Evolutionary conservation across 2,113 vertebrate species (phyloP).

Genomic region (Saimiri boliviensis): DNA sequence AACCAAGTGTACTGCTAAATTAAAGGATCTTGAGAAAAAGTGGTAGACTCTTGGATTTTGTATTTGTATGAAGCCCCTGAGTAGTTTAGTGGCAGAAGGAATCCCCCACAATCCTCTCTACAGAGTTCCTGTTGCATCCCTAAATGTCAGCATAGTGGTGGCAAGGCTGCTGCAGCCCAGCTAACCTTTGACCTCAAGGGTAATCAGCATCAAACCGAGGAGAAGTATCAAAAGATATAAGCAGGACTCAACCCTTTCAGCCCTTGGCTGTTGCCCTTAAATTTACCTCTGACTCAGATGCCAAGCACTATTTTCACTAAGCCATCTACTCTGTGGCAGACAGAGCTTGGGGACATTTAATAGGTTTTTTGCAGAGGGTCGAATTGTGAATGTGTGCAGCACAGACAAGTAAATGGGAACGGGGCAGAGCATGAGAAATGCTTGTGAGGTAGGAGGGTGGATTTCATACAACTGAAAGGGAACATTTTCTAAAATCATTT

Average conservation of each 20-base stretch:
- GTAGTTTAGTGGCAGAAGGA: neutral
- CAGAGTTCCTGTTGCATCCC: neutral
- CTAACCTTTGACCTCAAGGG: neutral
- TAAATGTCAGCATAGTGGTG: neutral
- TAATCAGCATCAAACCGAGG: neutral
- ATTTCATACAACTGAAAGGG: neutral
- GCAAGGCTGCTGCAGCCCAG: accelerated
- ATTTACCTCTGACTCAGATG: neutral
- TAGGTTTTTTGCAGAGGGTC: neutral
- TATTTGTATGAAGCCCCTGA: neutral
- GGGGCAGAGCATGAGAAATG: accelerated
- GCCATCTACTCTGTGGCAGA: neutral
- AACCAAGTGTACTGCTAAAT: neutral
- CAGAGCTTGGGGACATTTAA: neutral
- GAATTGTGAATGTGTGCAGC: neutral
- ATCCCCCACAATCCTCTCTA: neutral
- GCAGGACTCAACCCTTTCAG: neutral
- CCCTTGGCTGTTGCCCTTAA: neutral
- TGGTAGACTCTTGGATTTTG: neutral
- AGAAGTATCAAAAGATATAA: neutral
- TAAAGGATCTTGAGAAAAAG: neutral
- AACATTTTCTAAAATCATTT: neutral
- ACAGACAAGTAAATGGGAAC: neutral
- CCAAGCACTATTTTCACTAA: neutral
- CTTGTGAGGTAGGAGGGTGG: neutral